Base-by-base conservation (phyloP, 2,888 invertebrate genomes). In the Gonocerus acuteangulatus region DNA sequence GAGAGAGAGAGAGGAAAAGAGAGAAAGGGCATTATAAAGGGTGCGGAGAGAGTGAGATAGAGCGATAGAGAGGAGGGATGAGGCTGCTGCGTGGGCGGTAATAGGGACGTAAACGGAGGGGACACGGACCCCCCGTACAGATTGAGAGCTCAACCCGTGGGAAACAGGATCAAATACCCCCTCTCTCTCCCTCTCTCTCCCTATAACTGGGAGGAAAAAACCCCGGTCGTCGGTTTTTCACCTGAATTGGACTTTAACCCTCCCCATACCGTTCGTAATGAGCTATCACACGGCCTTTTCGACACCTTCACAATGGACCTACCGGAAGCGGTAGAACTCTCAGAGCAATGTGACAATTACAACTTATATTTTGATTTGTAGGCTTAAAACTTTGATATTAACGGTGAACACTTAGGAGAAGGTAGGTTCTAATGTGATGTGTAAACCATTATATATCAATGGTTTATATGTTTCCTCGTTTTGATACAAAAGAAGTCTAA, bases 71-170 rank as follows among this genome's bases (percentile, higher is more conserved):
- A 39, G 39, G n/a, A 9, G 32, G 39, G 39, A n/a, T 39, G 51
- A n/a, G 51, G 18, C 6, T 1, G 21, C 54, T 15, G 54, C 54
- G 54, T 54, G 54, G 54, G 54, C 54, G 54, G 54, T 54, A 54
- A 54, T 54, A 23, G 39, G 9, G 39, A 39, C 39, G 39, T 39
- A 39, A 39, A 13, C 39, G 39, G 39, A 39, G n/a, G 39, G 15
- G 39, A 39, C 39, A 39, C 39, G 39, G 54, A 54, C 54, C 54
- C 42, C 54, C 54, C 48, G 48, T 23, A 36, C 42, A 54, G 54
- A 54, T 42, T 54, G 54, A 54, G 54, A 54, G 22, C 54, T 54
- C 23, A 54, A 42, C 18, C 36, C 54, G 54, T 54, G 54, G 54
- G 54, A 51, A 54, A 42, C 39, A 54, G 39, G 54, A 54, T 54